Percentiles rank a stretch among this genome's conserved stretches.
These are phyloP conservation scores for human DNA, from an alignment of 2,113 vertebrate species.

Conservation along the genomic window GRCh38 chr4:148328501-148329000, in stretches of 20 bases:
- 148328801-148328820: background rate
- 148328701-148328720: background rate
- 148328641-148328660: background rate
- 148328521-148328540: background rate
- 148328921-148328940: background rate
- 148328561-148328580: background rate
- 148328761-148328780: background rate
- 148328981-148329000: background rate
- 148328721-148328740: background rate
- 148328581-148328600: background rate
- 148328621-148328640: background rate
- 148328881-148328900: background rate
- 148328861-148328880: background rate
- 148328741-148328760: background rate
- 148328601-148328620: background rate
- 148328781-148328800: background rate
- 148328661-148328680: background rate
- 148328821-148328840: background rate
- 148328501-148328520: background rate
- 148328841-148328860: background rate
- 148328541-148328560: background rate
- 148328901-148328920: background rate
- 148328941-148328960: background rate
- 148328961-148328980: background rate
- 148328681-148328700: background rate